A percentile compares a stretch with the other conserved stretches of the same genome.
Evolutionary conservation across 1,140 invertebrate genomes (phyloP).

Genomic region (Neodiprion lecontei): DNA sequence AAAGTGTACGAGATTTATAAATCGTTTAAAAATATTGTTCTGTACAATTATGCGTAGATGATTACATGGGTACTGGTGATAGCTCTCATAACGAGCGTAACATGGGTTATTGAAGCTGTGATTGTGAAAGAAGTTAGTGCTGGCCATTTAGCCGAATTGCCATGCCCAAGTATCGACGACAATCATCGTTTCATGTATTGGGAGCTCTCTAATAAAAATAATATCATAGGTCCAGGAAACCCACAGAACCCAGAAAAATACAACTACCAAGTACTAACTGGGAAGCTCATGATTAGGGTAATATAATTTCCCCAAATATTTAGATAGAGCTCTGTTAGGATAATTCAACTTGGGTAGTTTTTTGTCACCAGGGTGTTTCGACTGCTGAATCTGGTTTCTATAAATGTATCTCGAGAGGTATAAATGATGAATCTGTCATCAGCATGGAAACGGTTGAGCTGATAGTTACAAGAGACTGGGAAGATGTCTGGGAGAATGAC

Average conservation of each 20-base stretch:
- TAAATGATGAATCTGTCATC: constrained; percentile 60
- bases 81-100: background rate
- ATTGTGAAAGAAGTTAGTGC: constrained; percentile 64
- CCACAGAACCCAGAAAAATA: constrained; percentile 68
- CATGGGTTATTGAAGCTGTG: constrained; percentile 26
- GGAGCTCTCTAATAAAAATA: constrained; percentile 65
- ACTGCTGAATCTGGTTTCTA: constrained; percentile 69
- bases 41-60: background rate
- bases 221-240: constrained; percentile 70
- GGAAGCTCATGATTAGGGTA: constrained; percentile 70
- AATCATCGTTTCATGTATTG: constrained; percentile 74
- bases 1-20: no score
- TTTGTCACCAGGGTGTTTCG: constrained; percentile 64
- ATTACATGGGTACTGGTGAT: background rate
- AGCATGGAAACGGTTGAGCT: constrained; percentile 67
- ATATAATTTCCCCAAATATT: constrained; percentile 35
- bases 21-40: no score
- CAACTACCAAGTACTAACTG: constrained; percentile 73
- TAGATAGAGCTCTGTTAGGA: background rate
- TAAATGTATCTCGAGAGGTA: constrained; percentile 68
- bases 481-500: constrained; percentile 55
- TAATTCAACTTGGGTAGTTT: constrained; percentile 16
- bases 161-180: constrained; percentile 71
- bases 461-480: constrained; percentile 63
- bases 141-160: constrained; percentile 66